Conservation (phyloP, 2,888 invertebrate species). For the Nomada ferruginata region DNA sequence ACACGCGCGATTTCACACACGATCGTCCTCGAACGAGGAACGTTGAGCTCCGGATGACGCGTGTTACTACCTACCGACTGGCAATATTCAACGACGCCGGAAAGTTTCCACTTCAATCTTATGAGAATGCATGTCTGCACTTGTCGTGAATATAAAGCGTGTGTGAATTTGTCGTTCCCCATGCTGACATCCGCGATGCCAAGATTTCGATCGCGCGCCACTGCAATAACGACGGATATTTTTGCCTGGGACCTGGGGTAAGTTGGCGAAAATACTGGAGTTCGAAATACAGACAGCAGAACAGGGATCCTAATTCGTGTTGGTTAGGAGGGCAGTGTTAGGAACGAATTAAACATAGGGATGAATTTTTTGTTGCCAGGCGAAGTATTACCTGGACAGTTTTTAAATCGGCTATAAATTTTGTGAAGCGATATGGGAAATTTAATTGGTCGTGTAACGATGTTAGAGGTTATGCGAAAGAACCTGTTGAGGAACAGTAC, state of each 20-base stretch:
- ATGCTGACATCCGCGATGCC: slow-evolving; percentile 26
- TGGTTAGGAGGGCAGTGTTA: too few species aligned
- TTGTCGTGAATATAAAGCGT: slow-evolving; percentile 77
- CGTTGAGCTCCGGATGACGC: slow-evolving; percentile 2
- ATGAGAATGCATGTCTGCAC: slow-evolving; percentile 39
- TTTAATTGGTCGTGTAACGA: too few species aligned
- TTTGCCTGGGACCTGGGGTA: not conserved
- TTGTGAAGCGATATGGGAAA: too few species aligned
- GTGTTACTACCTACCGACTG: slow-evolving; percentile 34
- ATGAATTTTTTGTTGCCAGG: too few species aligned
- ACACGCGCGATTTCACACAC: slow-evolving; percentile 48
- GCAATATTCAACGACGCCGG: slow-evolving; percentile 55
- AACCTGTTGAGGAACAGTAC: too few species aligned
- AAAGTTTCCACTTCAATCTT: slow-evolving; percentile 60
- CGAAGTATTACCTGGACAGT: too few species aligned
- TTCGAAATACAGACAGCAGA: too few species aligned
- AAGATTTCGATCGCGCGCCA: not conserved
- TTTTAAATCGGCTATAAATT: too few species aligned
- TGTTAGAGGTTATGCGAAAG: too few species aligned
- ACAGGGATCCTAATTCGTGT: too few species aligned
- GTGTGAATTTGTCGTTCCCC: slow-evolving; percentile 48
- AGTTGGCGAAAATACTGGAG: not conserved
- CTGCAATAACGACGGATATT: not conserved
- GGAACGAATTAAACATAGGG: too few species aligned
- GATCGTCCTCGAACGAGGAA: slow-evolving; percentile 21